phyloP scores from a whole-genome alignment of 2,888 invertebrate genomes.

The Frankliniella fusca region DNA sequence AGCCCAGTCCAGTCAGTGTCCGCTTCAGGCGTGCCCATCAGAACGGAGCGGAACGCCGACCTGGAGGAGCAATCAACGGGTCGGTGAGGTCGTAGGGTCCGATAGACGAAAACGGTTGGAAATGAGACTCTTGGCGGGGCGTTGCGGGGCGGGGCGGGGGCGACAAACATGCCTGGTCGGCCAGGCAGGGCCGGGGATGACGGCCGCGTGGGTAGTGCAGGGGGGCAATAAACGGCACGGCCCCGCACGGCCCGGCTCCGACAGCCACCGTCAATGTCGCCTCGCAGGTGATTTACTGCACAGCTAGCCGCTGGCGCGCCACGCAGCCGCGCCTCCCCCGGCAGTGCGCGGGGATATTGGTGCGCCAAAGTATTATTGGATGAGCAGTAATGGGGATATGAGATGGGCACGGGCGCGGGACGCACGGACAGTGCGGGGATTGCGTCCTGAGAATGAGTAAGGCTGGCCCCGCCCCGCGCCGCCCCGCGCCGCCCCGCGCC shows the following conservation, averaged over 20 bases:
- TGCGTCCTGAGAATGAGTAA: too few relatives aligned
- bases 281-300: background rate
- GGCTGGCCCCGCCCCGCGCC: too few relatives aligned
- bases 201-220: background rate
- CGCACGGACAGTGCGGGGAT: too few relatives aligned
- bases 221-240: background rate
- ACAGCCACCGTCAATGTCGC: slow-evolving; percentile 13
- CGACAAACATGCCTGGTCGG: background rate
- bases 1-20: too few relatives aligned
- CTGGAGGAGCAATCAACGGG: too few relatives aligned
- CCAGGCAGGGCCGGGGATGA: background rate
- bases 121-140: background rate
- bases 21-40: too few relatives aligned
- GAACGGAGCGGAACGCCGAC: too few relatives aligned
- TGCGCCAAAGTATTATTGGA: background rate
- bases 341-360: background rate
- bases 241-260: background rate
- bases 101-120: too few relatives aligned
- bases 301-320: background rate
- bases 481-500: too few relatives aligned
- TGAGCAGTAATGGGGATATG: too few relatives aligned
- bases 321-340: background rate
- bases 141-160: background rate
- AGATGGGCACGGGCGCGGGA: too few relatives aligned
- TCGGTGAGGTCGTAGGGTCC: too few relatives aligned